Conservation (phyloP, 2,888 invertebrate species). For the Exocentrus adspersus region DNA sequence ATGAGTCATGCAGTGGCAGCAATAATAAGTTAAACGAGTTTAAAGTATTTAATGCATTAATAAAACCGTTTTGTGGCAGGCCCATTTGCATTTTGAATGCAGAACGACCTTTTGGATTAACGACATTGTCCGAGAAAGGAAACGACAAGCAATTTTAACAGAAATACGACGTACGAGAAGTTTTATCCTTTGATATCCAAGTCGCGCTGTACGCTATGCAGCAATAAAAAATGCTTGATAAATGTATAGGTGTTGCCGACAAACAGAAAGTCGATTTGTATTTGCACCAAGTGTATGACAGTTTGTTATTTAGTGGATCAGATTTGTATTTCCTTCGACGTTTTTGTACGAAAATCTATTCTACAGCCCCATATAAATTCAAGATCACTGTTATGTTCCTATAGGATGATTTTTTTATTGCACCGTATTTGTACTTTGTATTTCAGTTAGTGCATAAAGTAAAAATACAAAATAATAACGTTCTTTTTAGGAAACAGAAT, state of each 20-base stretch:
- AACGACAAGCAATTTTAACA: slow-evolving; percentile 21
- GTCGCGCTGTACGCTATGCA: background rate
- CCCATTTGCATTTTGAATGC: slow-evolving; percentile 30
- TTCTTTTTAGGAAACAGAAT: background rate
- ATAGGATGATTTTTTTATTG: too few species aligned
- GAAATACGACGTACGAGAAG: slow-evolving; percentile 13
- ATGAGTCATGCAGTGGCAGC: slow-evolving; percentile 11
- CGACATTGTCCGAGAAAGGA: slow-evolving; percentile 28
- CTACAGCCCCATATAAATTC: too few species aligned
- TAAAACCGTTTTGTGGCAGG: slow-evolving; percentile 23
- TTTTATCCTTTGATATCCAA: slow-evolving; percentile 15
- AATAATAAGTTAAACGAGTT: slow-evolving; percentile 17
- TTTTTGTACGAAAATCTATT: too few species aligned
- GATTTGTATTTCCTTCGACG: too few species aligned
- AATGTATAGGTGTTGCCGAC: background rate
- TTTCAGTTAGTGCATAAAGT: too few species aligned
- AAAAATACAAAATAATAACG: background rate
- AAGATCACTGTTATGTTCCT: too few species aligned
- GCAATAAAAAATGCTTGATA: slow-evolving; percentile 5
- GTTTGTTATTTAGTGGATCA: too few species aligned
- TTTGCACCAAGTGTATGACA: too few species aligned
- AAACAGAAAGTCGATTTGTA: background rate
- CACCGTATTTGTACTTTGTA: too few species aligned
- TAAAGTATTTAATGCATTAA: slow-evolving; percentile 17
- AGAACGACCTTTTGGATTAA: slow-evolving; percentile 30